These are phyloP conservation scores for Emys orbicularis DNA, from an alignment of 2,797 vertebrate species.

Conservation along the genomic window DNA sequence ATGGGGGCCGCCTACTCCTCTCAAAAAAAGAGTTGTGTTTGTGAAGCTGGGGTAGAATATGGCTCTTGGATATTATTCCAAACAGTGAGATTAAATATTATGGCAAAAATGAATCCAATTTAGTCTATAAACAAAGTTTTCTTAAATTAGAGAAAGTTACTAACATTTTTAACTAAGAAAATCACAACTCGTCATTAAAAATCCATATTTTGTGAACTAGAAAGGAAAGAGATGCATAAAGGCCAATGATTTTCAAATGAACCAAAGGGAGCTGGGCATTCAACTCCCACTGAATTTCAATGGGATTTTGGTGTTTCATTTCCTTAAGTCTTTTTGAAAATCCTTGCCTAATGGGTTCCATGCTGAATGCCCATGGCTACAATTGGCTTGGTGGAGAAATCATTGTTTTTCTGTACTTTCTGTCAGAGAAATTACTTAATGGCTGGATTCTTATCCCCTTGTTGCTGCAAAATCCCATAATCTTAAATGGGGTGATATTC, in stretches of 20 bases:
- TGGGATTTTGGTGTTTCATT: not conserved
- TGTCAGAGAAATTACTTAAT: not conserved
- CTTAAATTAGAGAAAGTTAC: not conserved
- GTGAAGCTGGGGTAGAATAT: not conserved
- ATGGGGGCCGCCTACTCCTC: not conserved
- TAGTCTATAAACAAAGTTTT: not conserved
- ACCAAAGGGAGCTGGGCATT: not conserved
- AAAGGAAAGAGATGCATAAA: not conserved
- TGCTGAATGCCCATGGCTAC: not conserved
- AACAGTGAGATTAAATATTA: not conserved
- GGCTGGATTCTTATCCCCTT: not conserved
- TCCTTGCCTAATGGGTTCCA: not conserved
- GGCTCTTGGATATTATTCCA: not conserved
- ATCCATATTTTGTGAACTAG: not conserved
- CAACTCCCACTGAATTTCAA: not conserved
- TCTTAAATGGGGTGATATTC: not conserved
- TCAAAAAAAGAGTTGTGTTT: not conserved
- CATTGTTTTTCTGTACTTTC: not conserved
- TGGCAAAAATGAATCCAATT: not conserved
- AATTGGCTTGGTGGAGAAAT: not conserved
- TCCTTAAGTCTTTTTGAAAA: not conserved
- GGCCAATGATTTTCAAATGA: not conserved
- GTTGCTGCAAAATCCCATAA: not conserved
- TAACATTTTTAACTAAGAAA: not conserved
- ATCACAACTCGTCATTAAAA: not conserved